These are phyloP conservation scores for Charina bottae DNA, from an alignment of 2,113 vertebrate species.

Conservation along the genomic window DNA sequence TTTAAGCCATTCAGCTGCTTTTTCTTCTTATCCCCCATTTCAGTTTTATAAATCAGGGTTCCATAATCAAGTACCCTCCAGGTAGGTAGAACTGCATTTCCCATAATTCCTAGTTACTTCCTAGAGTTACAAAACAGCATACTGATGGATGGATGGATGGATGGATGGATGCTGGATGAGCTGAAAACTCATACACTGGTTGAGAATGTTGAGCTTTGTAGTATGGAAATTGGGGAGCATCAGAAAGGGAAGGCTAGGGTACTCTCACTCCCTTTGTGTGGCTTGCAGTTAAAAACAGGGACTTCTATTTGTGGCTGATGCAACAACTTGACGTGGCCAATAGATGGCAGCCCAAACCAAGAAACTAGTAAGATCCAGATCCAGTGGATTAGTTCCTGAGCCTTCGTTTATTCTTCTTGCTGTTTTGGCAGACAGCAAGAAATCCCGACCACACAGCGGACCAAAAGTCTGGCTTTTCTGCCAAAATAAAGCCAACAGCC, in stretches of 20 bases:
- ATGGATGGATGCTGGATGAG: background rate
- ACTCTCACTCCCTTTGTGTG: background rate
- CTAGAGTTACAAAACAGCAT: background rate
- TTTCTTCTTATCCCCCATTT: background rate
- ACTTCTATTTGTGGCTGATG: background rate
- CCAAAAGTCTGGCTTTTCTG: background rate
- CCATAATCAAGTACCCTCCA: background rate
- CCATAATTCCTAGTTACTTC: background rate
- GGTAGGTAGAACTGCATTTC: background rate
- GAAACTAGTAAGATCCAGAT: background rate
- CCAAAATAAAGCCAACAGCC: background rate
- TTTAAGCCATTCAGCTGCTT: background rate
- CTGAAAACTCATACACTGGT: background rate
- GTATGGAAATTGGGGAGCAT: background rate
- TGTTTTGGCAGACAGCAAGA: background rate
- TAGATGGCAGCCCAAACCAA: slow-evolving; percentile 6
- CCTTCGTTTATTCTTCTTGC: background rate
- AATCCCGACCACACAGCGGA: background rate
- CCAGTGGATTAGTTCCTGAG: background rate
- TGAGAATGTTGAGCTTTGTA: background rate
- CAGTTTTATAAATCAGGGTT: background rate
- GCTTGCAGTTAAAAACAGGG: background rate
- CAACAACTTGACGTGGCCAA: background rate
- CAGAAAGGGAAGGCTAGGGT: background rate
- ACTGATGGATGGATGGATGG: too few relatives aligned